Evolutionary conservation across 1,140 invertebrate genomes (phyloP), one percentile per base, ranked within the genome.

Genomic region (Heliconius himera): DNA sequence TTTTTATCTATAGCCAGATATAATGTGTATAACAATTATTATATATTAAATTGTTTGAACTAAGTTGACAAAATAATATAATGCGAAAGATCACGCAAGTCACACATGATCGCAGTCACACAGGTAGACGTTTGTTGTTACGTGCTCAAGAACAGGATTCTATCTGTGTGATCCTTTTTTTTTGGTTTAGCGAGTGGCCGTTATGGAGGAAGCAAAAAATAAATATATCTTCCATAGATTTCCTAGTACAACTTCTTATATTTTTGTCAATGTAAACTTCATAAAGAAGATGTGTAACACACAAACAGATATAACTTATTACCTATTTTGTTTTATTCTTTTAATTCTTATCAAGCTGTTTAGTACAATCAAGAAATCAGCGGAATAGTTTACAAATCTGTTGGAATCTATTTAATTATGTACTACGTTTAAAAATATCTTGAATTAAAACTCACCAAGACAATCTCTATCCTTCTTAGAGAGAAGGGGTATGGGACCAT

Each of bases 401-500:
- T 51, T 51, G 6, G n/a, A 56, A 11, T 9, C 9, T 11, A 66
- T 5, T 26, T 13, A 0, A 29, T 66, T 66, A 29, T 11, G 20
- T 56, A 22, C 54, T 29, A 11, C 26, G 60, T 13, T 51, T 51
- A 3, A 3, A 66, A 16, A 66, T 66, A 26, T 66, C 22, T 20
- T 11, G 26, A 74, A 75, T 38, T 71, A 66, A 72, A 54, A 91
- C 91, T 90, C 83, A 93, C 91, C 92, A 82, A 79, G 83, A 77
- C 92, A 91, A 85, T 92, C 91, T 82, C 95, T 96, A 82, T 95
- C 95, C 88, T 95, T 96, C 78, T 95, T 95, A 70, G 95, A 96
- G 77, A 96, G 95, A 70, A 96, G 92, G 29, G 96, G 95, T 76
- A 96, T 90, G 8, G 96, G 96, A 77, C 95, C 95, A 73, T 95